These are phyloP conservation scores for Poecilia wingei DNA, from an alignment of 2,797 vertebrate species.

Conservation along the genomic window DNA sequence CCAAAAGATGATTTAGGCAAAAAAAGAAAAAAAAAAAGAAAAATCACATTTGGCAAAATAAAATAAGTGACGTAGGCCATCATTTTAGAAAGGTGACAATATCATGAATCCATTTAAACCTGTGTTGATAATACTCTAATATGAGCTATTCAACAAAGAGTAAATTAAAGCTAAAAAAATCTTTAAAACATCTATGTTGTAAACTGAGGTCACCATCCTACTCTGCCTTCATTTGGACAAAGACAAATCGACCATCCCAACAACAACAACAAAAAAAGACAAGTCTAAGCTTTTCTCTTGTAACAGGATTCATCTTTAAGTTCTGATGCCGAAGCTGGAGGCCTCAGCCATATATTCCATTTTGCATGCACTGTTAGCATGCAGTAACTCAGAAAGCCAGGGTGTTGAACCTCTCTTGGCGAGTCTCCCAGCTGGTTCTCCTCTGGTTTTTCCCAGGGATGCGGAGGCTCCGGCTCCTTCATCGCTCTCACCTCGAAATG, in stretches of 20 bases:
- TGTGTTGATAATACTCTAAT: too few species aligned
- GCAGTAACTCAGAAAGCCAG: neutral
- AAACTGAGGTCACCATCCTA: neutral
- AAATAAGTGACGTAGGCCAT: too few species aligned
- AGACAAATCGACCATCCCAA: neutral
- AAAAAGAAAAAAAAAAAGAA: too few species aligned
- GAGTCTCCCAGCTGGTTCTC: slow-evolving; percentile 53
- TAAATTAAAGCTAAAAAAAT: too few species aligned
- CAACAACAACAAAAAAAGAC: neutral
- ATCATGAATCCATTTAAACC: too few species aligned
- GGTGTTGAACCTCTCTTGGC: slow-evolving; percentile 55
- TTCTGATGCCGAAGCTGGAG: neutral
- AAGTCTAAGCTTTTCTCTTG: neutral
- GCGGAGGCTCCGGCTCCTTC: slow-evolving; percentile 66
- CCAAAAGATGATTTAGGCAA: too few species aligned
- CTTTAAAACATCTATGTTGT: neutral
- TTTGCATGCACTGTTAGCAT: neutral
- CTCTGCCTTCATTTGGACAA: neutral
- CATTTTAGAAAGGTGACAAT: too few species aligned
- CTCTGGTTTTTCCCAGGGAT: slow-evolving; percentile 76
- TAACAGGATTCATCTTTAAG: neutral
- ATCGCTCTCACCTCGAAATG: slow-evolving; percentile 43
- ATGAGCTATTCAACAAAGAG: too few species aligned
- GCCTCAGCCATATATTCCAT: neutral
- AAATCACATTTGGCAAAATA: too few species aligned